Percentiles rank a stretch among this genome's conserved stretches.
Conservation (phyloP, 2,888 invertebrate species). For the Stegana nigrithorax region DNA sequence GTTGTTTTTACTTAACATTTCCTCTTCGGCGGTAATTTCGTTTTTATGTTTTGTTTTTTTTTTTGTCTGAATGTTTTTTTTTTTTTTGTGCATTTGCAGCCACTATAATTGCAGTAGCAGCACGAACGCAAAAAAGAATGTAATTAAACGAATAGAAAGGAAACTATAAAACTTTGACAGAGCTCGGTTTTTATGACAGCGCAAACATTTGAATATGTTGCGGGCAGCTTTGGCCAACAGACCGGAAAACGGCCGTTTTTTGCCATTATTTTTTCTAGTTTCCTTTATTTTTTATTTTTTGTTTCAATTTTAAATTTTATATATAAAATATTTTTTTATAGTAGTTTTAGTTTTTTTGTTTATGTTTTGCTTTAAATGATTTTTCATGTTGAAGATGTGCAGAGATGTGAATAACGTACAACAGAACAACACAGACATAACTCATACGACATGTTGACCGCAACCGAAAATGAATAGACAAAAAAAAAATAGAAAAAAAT, state of each 20-base stretch:
- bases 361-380: conserved; percentile 12
- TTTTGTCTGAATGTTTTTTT: background rate
- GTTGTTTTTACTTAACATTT: no score
- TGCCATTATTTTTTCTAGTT: conserved; percentile 13
- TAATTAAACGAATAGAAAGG: conserved; percentile 43
- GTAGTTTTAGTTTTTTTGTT: conserved; percentile 16
- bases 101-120: conserved; percentile 14
- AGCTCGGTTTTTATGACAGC: conserved; percentile 33
- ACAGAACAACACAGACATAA: no score
- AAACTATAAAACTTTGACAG: conserved; percentile 44
- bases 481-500: background rate
- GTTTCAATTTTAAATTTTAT: background rate
- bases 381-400: conserved; percentile 15
- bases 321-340: conserved; percentile 2
- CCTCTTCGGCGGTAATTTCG: no score
- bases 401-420: no score
- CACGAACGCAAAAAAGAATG: conserved; percentile 30
- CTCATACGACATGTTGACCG: conserved; percentile 40
- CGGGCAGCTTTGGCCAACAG: background rate
- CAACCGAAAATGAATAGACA: background rate
- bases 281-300: conserved; percentile 19
- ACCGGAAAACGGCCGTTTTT: no score
- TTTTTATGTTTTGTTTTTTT: background rate
- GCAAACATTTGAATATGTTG: conserved; percentile 25
- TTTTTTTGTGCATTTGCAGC: background rate